phyloP scores from a whole-genome alignment of 2,888 invertebrate genomes.

The Tryphoninae sp. region DNA sequence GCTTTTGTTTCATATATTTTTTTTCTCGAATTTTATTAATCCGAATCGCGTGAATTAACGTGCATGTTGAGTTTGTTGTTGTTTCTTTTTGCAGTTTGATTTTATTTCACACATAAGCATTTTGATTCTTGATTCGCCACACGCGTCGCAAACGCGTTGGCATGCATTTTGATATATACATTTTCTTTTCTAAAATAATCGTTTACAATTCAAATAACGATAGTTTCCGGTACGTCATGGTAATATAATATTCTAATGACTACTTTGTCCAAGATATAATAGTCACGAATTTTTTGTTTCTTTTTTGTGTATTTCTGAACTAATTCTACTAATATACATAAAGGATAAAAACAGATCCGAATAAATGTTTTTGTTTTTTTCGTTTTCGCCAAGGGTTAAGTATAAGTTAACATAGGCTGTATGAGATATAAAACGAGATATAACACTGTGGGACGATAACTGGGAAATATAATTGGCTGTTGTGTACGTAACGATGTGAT shows the following conservation, averaged over 20 bases:
- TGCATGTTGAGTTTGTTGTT: constrained; percentile 45
- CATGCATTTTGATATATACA: too few relatives aligned
- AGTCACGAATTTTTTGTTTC: constrained; percentile 27
- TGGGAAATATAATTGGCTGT: not conserved
- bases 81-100: not conserved
- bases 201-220: not conserved
- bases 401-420: constrained; percentile 30
- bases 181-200: constrained; percentile 21
- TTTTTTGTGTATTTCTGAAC: constrained; percentile 23
- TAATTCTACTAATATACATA: constrained; percentile 46
- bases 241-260: constrained; percentile 16
- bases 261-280: not conserved
- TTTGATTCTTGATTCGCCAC: not conserved
- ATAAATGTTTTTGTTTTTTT: constrained; percentile 29
- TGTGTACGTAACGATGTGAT: constrained; percentile 7
- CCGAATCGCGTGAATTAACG: constrained; percentile 50
- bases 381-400: constrained; percentile 18
- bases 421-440: not conserved
- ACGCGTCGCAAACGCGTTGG: too few relatives aligned
- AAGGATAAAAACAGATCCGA: constrained; percentile 16
- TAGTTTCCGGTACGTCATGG: constrained; percentile 2
- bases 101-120: too few relatives aligned
- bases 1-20: constrained; percentile 41
- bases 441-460: constrained; percentile 14
- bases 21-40: constrained; percentile 54